These are phyloP conservation scores for Syngnathus scovelli DNA, from an alignment of 2,113 vertebrate genomes.

Conservation along the genomic window DNA sequence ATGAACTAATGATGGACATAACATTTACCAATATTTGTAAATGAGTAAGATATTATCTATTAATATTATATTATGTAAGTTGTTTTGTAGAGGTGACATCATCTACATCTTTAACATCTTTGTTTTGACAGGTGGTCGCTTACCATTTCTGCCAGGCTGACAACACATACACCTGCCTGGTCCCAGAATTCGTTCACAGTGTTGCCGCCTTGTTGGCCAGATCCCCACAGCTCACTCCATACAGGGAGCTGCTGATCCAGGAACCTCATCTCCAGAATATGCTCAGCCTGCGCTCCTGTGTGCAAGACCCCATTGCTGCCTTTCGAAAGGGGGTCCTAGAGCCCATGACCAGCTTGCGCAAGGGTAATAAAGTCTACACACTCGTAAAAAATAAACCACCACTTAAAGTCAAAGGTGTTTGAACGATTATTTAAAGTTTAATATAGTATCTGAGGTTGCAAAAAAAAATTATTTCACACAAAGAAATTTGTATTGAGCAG, in stretches of 20 bases:
- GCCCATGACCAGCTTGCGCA: conserved; percentile 79
- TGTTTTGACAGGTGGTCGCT: conserved; percentile 80
- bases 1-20: no score
- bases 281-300: conserved; percentile 90
- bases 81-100: not conserved
- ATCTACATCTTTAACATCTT: not conserved
- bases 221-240: conserved; percentile 76
- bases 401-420: conserved; percentile 33
- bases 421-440: conserved; percentile 23
- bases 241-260: conserved; percentile 82
- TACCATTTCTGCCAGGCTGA: conserved; percentile 98
- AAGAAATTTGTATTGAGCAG: no score
- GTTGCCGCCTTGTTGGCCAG: conserved; percentile 88
- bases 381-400: not conserved
- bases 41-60: no score
- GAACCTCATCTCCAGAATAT: conserved; percentile 88
- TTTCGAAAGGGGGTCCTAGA: conserved; percentile 87
- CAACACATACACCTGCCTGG: conserved; percentile 96
- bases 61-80: no score
- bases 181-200: conserved; percentile 96
- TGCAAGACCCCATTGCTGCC: conserved; percentile 88
- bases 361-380: conserved; percentile 73
- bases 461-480: no score
- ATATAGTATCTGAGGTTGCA: not conserved
- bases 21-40: no score